These are phyloP conservation scores for Cepaea hortensis DNA, from an alignment of 2,888 invertebrate genomes.

Conservation along the genomic window DNA sequence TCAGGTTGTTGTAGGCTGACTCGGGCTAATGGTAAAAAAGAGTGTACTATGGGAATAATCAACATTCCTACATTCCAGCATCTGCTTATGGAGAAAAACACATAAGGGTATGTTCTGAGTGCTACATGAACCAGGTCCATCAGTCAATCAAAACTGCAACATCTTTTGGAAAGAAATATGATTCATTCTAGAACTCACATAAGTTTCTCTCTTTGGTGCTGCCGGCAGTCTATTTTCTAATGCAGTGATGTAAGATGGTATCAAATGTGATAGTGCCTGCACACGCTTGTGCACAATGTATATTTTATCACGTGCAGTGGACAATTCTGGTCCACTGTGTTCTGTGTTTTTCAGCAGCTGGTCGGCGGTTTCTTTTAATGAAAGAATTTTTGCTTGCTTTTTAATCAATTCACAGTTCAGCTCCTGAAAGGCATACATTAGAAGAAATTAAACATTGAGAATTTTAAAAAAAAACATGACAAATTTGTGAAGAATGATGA, in stretches of 20 bases:
- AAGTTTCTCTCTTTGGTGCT: constrained; percentile 33
- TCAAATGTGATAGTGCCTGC: constrained; percentile 88
- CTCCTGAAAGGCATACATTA: constrained; percentile 77
- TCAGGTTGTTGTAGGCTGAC: too few species aligned
- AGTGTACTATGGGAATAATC: too few species aligned
- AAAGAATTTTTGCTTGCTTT: constrained; percentile 90
- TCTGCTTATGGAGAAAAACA: too few species aligned
- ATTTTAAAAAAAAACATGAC: too few species aligned
- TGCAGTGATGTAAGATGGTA: constrained; percentile 78
- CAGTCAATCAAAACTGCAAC: too few species aligned
- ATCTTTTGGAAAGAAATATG: background rate
- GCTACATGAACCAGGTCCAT: too few species aligned
- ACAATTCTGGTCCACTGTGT: constrained; percentile 63
- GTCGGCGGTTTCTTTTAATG: constrained; percentile 80
- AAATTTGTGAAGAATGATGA: too few species aligned
- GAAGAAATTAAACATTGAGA: background rate
- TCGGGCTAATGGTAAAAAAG: too few species aligned
- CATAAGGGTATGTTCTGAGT: too few species aligned
- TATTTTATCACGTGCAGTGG: constrained; percentile 78
- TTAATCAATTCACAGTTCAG: constrained; percentile 87
- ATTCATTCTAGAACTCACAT: constrained; percentile 9
- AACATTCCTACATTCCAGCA: too few species aligned
- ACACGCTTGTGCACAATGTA: constrained; percentile 88
- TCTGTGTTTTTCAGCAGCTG: constrained; percentile 68
- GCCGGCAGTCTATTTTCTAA: constrained; percentile 62